Base-by-base conservation (phyloP, 1,140 invertebrate species). In the Leptinotarsa lineolata region DNA sequence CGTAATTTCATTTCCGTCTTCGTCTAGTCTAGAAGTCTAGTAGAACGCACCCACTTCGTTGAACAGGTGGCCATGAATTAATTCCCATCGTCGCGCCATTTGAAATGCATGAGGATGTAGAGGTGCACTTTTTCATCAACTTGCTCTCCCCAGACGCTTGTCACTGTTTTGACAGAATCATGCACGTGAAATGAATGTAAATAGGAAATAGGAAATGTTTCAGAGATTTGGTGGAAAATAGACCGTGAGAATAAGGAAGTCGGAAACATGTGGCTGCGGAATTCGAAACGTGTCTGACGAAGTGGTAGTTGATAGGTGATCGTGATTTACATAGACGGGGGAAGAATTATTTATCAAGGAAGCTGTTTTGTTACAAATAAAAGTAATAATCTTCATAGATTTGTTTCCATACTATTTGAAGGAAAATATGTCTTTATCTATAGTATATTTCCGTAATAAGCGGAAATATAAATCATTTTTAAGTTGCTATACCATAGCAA, bases 191-290 rank as follows among this genome's bases (percentile, higher is more conserved):
- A 54, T 54, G 48, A 54, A 54, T 54, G 48, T 54, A 54, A 54
- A 54, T 54, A 54, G 48, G 48, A 54, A 54, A 54, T 54, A 54
- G n/a, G 48, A 54, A 54, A 54, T 54, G n/a, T 54, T 54, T 54
- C 15, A 15, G 48, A 54, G 48, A 54, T 54, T 15, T 54, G 48
- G 48, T 54, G 48, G 48, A 54, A 54, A 54, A 54, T 54, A 54
- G 48, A 54, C 48, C 48, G 48, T 54, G 48, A 54, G 48, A 54
- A 54, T 54, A 13, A 54, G 48, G 48, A 54, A 54, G 48, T 54
- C 16, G 48, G 48, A 3, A 54, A 54, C 48, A 16, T 16, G 48
- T 18, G 48, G 48, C 48, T 54, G 48, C 48, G 48, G 48, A 54
- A 54, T 54, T 54, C 48, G 48, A 54, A 54, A 54, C 48, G n/a